Percentiles rank a stretch among this genome's conserved stretches.
These are phyloP conservation scores for Drosophila siamana DNA, from an alignment of 2,888 invertebrate species.

Conservation along the genomic window DNA sequence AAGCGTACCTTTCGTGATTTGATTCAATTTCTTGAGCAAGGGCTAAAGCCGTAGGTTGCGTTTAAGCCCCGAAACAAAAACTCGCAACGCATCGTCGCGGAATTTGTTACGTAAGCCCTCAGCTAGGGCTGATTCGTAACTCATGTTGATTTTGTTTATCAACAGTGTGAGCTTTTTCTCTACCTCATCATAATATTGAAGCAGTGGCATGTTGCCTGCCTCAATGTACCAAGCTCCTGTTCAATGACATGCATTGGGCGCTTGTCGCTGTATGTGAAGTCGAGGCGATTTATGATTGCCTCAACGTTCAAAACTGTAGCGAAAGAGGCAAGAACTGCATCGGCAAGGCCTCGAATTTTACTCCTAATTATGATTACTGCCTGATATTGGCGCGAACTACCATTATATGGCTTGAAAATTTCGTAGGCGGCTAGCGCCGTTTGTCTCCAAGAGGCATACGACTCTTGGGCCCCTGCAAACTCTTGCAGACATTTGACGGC, in stretches of 20 bases:
- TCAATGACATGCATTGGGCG: conserved; percentile 1
- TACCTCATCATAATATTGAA: neutral
- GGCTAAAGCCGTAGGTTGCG: conserved; percentile 5
- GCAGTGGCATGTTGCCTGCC: neutral
- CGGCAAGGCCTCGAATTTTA: neutral
- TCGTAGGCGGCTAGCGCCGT: neutral
- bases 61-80: conserved; percentile 4
- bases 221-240: neutral
- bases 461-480: neutral
- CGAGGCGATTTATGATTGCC: neutral
- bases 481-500: neutral
- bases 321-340: conserved; percentile 6
- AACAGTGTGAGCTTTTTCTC: neutral
- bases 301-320: conserved; percentile 2
- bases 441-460: conserved; percentile 4
- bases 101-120: neutral
- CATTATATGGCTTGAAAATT: neutral
- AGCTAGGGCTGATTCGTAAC: neutral
- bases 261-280: conserved; percentile 9
- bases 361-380: conserved; percentile 3
- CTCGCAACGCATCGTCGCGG: neutral
- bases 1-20: neutral
- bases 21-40: neutral
- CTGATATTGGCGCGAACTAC: conserved; percentile 3
- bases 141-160: neutral